These are phyloP conservation scores for Agrochola macilenta DNA, from an alignment of 2,888 invertebrate genomes.

Conservation along the genomic window DNA sequence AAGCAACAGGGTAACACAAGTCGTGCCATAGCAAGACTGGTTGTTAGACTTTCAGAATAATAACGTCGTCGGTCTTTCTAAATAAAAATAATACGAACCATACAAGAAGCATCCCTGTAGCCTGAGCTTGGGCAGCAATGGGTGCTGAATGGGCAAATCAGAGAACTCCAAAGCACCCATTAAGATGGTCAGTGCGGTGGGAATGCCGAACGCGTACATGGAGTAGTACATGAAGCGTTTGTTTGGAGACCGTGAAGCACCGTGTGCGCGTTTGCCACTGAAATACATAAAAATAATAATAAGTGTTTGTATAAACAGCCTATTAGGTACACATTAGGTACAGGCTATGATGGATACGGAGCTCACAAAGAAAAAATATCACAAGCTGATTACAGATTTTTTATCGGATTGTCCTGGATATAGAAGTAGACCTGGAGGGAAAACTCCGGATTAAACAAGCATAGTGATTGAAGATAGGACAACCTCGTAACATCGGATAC, in stretches of 20 bases:
- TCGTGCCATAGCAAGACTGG: too few species aligned
- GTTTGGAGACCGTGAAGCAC: slow-evolving; percentile 72
- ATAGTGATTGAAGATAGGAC: neutral
- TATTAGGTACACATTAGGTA: neutral
- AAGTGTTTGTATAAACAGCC: neutral
- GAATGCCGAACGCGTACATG: slow-evolving; percentile 83
- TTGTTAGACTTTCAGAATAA: neutral
- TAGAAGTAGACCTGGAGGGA: neutral
- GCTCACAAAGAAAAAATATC: neutral
- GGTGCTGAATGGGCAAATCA: slow-evolving; percentile 72
- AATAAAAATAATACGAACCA: slow-evolving; percentile 67
- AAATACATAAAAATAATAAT: slow-evolving; percentile 39
- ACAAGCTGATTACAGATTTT: neutral
- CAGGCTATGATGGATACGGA: neutral
- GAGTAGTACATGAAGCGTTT: slow-evolving; percentile 81
- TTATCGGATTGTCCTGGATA: neutral
- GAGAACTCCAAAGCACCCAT: slow-evolving; percentile 81
- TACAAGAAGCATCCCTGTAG: slow-evolving; percentile 82
- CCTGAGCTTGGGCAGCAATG: slow-evolving; percentile 77
- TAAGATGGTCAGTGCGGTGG: slow-evolving; percentile 78
- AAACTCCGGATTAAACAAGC: too few species aligned
- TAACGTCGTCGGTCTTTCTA: neutral
- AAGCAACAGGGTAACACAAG: neutral
- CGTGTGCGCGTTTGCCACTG: slow-evolving; percentile 84
- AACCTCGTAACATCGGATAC: neutral